A percentile compares a stretch with the other conserved stretches of the same genome.
Evolutionary conservation across 2,113 vertebrate species (phyloP).

Genomic region (Nothobranchius kuhntae): DNA sequence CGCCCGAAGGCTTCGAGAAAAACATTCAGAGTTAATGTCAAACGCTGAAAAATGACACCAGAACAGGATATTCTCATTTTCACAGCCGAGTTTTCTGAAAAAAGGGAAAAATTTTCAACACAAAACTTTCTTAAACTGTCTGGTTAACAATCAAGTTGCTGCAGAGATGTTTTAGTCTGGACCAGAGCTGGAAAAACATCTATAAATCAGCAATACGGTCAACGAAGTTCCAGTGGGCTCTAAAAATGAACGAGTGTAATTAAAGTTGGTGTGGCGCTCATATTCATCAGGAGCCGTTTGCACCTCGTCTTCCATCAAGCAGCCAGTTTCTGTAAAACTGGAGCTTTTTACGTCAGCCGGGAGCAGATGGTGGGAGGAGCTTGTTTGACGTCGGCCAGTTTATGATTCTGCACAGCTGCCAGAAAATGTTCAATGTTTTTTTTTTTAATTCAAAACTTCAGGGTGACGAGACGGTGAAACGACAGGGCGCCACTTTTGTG

Average conservation of each 20-base stretch:
- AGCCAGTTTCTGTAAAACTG: constrained; percentile 26
- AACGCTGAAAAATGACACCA: neutral
- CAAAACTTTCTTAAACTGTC: no score
- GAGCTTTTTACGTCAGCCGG: constrained; percentile 38
- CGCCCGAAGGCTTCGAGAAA: neutral
- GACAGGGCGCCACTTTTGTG: no score
- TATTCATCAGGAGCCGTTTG: neutral
- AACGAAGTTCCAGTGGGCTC: no score
- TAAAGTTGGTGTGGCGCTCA: neutral
- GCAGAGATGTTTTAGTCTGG: no score
- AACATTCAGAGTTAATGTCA: neutral
- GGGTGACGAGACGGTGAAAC: constrained; percentile 16
- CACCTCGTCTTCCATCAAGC: constrained; percentile 6
- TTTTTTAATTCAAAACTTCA: constrained; percentile 1
- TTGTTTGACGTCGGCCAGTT: constrained; percentile 70
- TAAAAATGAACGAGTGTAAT: neutral
- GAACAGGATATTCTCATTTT: neutral
- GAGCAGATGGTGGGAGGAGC: constrained; percentile 30
- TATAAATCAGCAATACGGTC: no score
- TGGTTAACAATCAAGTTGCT: no score
- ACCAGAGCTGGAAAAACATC: no score
- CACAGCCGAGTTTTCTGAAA: no score
- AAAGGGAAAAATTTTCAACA: no score
- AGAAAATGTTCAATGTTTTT: constrained; percentile 56
- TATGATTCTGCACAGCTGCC: constrained; percentile 76